A percentile compares a stretch with the other conserved stretches of the same genome.
Conservation (phyloP, 2,797 vertebrate genomes). For the Ctenopoma multispine region DNA sequence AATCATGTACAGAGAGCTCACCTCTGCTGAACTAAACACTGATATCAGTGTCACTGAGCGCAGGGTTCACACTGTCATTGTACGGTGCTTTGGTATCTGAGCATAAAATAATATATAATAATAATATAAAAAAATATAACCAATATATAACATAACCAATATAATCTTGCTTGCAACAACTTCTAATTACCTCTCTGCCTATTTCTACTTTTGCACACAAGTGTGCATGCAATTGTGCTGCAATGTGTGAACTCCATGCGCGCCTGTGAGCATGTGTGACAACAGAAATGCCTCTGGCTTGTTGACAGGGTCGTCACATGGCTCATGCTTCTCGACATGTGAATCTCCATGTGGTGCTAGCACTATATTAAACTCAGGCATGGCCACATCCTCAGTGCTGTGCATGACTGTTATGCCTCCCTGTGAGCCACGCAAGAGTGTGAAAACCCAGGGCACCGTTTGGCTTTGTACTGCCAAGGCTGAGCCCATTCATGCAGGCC, state of each 20-base stretch:
- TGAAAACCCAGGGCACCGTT: slow-evolving; percentile 11
- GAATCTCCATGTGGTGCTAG: slow-evolving; percentile 30
- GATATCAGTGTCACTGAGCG: slow-evolving; percentile 66
- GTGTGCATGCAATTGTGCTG: not conserved
- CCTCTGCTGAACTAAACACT: slow-evolving; percentile 52
- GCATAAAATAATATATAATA: no score
- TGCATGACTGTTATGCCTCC: slow-evolving; percentile 44
- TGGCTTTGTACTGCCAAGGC: not conserved
- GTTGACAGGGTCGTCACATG: slow-evolving; percentile 49
- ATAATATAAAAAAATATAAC: no score
- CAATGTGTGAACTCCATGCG: slow-evolving; percentile 12
- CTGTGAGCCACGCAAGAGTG: slow-evolving; percentile 37
- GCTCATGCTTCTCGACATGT: slow-evolving; percentile 48
- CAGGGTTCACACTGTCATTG: slow-evolving; percentile 46
- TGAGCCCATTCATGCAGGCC: not conserved
- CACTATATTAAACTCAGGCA: slow-evolving; percentile 21
- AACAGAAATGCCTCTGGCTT: slow-evolving; percentile 29
- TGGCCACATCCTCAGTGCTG: slow-evolving; percentile 30
- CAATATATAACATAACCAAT: not conserved
- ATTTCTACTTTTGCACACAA: slow-evolving; percentile 3
- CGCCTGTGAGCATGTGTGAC: slow-evolving; percentile 8
- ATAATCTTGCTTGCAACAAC: not conserved
- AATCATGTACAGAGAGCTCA: slow-evolving; percentile 66
- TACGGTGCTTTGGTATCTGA: not conserved
- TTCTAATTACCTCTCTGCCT: not conserved